Evolutionary conservation across 2,888 invertebrate genomes (phyloP).

Genomic region (Mesorhabditis belari): DNA sequence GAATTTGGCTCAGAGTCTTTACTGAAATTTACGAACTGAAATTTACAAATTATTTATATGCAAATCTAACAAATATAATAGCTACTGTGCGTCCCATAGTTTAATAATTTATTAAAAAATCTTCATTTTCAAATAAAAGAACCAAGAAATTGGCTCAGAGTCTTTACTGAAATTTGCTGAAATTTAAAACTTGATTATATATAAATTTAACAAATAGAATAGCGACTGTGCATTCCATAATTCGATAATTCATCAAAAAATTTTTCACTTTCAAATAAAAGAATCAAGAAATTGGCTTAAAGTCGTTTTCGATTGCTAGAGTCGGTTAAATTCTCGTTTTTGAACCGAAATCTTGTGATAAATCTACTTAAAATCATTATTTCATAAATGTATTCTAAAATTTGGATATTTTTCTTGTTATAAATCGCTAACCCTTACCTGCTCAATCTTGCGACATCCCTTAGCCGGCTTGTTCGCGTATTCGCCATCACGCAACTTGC

Average conservation of each 20-base stretch:
- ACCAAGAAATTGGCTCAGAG: too few species aligned
- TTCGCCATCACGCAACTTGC: constrained; percentile 26
- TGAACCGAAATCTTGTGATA: not conserved
- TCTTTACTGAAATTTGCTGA: constrained; percentile 34
- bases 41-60: too few species aligned
- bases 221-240: not conserved
- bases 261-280: too few species aligned
- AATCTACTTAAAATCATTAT: not conserved
- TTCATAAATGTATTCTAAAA: not conserved
- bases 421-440: constrained; percentile 14
- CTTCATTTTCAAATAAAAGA: too few species aligned
- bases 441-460: constrained; percentile 46
- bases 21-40: too few species aligned
- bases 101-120: too few species aligned
- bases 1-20: too few species aligned
- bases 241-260: too few species aligned
- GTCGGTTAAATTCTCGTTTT: not conserved
- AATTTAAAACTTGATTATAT: not conserved
- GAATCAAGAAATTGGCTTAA: constrained; percentile 1
- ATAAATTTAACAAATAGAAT: not conserved
- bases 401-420: not conserved
- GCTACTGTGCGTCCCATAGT: too few species aligned
- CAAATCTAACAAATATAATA: too few species aligned
- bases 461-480: constrained; percentile 25
- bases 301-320: not conserved